These are phyloP conservation scores for Luffia ferchaultella DNA, from an alignment of 2,888 invertebrate species.

Conservation along the genomic window DNA sequence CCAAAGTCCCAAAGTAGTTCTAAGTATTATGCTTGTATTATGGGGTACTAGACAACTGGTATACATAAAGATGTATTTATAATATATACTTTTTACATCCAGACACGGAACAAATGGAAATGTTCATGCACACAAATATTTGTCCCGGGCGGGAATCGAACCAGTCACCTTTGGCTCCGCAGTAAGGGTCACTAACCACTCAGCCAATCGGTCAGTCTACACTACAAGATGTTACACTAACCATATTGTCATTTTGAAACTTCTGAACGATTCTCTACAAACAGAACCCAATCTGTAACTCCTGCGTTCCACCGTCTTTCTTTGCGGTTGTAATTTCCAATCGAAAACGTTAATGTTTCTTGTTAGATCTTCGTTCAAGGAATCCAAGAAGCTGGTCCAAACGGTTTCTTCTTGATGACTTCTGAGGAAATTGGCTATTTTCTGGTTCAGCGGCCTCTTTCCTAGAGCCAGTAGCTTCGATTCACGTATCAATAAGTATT, in stretches of 20 bases:
- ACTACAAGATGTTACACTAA: too few relatives aligned
- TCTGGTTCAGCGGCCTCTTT: slow-evolving; percentile 42
- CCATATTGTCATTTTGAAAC: slow-evolving; percentile 21
- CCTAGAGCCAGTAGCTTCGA: slow-evolving; percentile 36
- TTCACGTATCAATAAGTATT: slow-evolving; percentile 39
- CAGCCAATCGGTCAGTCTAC: too few relatives aligned
- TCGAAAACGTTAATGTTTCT: slow-evolving; percentile 40
- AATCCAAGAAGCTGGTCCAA: slow-evolving; percentile 36
- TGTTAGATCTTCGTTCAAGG: slow-evolving; percentile 43
- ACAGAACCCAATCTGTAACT: slow-evolving; percentile 25
- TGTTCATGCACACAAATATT: too few relatives aligned
- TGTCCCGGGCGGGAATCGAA: too few relatives aligned
- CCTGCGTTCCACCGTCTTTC: slow-evolving; percentile 13
- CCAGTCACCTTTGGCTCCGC: too few relatives aligned
- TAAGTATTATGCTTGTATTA: too few relatives aligned
- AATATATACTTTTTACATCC: too few relatives aligned
- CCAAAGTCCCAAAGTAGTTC: too few relatives aligned
- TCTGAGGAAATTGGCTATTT: slow-evolving; percentile 39
- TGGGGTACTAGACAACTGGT: too few relatives aligned
- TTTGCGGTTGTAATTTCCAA: slow-evolving; percentile 22
- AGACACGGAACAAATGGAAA: too few relatives aligned
- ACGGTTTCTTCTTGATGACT: slow-evolving; percentile 29
- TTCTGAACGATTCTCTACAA: slow-evolving; percentile 21
- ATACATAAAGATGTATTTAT: too few relatives aligned
- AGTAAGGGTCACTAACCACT: too few relatives aligned